phyloP scores from a whole-genome alignment of 2,797 vertebrate genomes.

The Scolopax rusticola region DNA sequence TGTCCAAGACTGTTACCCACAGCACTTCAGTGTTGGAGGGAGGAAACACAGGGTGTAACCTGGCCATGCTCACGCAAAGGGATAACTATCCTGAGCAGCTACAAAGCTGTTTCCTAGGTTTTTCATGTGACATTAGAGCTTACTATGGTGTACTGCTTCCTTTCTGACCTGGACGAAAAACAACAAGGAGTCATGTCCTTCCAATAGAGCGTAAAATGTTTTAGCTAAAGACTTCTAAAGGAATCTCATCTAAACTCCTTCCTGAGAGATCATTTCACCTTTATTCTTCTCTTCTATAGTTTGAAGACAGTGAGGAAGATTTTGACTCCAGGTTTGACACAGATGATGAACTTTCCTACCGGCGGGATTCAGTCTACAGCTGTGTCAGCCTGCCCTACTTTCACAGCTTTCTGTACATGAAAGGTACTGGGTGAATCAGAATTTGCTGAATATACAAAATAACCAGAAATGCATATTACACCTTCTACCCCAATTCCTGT shows the following conservation, averaged over 20 bases:
- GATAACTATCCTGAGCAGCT: background rate
- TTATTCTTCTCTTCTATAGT: conserved; percentile 76
- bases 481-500: background rate
- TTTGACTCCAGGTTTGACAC: conserved; percentile 92
- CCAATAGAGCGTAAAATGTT: background rate
- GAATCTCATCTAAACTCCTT: background rate
- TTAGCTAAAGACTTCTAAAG: background rate
- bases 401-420: conserved; percentile 96
- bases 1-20: background rate
- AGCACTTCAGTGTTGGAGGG: background rate
- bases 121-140: background rate
- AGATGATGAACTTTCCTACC: conserved; percentile 92
- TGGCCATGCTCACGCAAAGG: background rate
- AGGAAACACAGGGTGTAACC: background rate
- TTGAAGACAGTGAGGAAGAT: conserved; percentile 98
- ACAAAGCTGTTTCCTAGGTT: background rate
- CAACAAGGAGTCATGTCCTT: background rate
- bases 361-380: conserved; percentile 95
- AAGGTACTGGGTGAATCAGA: conserved; percentile 82
- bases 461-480: background rate
- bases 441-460: background rate
- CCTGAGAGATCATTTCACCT: background rate
- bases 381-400: conserved; percentile 97
- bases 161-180: background rate
- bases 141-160: fast-evolving